These are phyloP conservation scores for Labeo catla DNA, from an alignment of 2,113 vertebrate genomes.

Conservation along the genomic window DNA sequence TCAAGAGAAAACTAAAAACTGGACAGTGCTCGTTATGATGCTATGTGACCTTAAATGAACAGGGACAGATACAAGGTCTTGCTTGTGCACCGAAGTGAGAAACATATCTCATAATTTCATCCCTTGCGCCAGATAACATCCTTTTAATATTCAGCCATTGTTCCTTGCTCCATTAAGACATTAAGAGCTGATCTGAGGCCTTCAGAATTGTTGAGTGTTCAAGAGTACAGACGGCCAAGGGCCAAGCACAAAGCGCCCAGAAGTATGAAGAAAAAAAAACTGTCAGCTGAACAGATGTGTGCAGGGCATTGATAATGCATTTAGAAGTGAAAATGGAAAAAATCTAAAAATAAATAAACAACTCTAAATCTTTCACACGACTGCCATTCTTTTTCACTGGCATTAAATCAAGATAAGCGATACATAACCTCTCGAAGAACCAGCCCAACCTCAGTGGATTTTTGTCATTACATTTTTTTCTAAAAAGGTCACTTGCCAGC, in stretches of 20 bases:
- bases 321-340: slow-evolving; percentile 47
- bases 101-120: not conserved
- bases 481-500: slow-evolving; percentile 20
- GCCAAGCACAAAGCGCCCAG: not conserved
- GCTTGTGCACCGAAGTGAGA: not conserved
- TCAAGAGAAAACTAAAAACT: not conserved
- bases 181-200: slow-evolving; percentile 3
- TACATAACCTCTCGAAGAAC: not conserved
- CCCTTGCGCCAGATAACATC: not conserved
- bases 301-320: slow-evolving; percentile 50
- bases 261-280: not conserved
- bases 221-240: slow-evolving; percentile 1
- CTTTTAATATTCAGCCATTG: slow-evolving; percentile 37
- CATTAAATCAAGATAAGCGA: slow-evolving; percentile 2
- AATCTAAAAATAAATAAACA: slow-evolving; percentile 53
- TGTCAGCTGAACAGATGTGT: slow-evolving; percentile 34
- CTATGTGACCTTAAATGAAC: not conserved
- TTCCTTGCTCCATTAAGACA: slow-evolving; percentile 32
- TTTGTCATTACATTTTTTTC: slow-evolving; percentile 12
- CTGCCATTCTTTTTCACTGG: not conserved
- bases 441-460: not conserved
- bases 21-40: not conserved
- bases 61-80: not conserved
- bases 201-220: slow-evolving; percentile 15
- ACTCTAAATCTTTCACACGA: not conserved